These are phyloP conservation scores for Sprattus sprattus DNA, from an alignment of 2,113 vertebrate genomes.

Conservation along the genomic window DNA sequence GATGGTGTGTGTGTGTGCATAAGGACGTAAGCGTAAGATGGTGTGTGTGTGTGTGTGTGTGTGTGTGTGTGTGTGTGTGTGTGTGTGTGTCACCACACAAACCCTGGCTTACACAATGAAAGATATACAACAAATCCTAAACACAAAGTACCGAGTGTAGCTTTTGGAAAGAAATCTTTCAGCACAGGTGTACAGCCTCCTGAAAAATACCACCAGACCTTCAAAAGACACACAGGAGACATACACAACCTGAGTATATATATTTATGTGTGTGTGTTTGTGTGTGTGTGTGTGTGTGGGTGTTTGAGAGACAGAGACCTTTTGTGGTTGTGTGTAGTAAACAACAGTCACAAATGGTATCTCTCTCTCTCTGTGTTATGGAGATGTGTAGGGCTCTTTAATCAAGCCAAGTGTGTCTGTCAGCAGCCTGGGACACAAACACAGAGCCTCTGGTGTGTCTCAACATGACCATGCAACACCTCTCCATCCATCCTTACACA, in stretches of 20 bases:
- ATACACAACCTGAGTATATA: not conserved
- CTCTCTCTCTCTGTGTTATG: not conserved
- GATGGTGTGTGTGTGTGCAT: too few species aligned
- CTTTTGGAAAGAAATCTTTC: not conserved
- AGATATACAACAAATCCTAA: not conserved
- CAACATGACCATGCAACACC: not conserved
- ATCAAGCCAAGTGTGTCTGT: constrained; percentile 8
- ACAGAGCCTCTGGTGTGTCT: not conserved
- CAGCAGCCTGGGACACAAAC: not conserved
- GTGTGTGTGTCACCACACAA: too few species aligned
- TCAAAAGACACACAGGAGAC: not conserved
- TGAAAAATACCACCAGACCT: not conserved
- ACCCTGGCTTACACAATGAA: not conserved
- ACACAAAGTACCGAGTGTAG: not conserved
- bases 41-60: too few species aligned
- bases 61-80: too few species aligned
- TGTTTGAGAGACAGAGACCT: not conserved
- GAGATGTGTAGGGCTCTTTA: not conserved
- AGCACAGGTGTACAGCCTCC: not conserved
- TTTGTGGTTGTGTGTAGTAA: not conserved
- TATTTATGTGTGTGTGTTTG: not conserved
- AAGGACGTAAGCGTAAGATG: too few species aligned
- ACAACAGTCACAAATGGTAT: not conserved
- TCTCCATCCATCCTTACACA: not conserved
- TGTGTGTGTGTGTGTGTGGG: not conserved